Evolutionary conservation across 2,113 vertebrate genomes (phyloP).

Genomic region (Lutjanus erythropterus): DNA sequence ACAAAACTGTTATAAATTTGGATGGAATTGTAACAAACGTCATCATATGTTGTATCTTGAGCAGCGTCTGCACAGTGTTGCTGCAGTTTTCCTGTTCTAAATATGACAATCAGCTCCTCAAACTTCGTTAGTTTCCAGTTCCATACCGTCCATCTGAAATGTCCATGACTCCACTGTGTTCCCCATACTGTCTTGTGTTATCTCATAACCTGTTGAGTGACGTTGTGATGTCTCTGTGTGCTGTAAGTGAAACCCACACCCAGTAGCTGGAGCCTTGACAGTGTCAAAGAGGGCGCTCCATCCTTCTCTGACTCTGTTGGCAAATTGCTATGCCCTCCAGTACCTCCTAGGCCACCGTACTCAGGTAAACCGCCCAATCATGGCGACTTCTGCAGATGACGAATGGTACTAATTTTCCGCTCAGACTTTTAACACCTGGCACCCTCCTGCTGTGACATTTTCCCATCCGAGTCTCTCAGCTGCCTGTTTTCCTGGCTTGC

Average conservation of each 20-base stretch:
- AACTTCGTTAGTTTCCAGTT: not conserved
- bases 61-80: no score
- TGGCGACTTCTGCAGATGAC: not conserved
- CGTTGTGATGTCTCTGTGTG: constrained; percentile 71
- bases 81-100: not conserved
- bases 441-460: constrained; percentile 16
- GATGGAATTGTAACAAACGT: no score
- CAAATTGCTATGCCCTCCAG: constrained; percentile 92
- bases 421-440: constrained; percentile 67
- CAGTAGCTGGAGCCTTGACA: constrained; percentile 99
- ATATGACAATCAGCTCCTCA: not conserved
- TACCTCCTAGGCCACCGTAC: constrained; percentile 94
- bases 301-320: constrained; percentile 90
- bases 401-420: constrained; percentile 71
- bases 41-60: no score
- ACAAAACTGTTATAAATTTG: no score
- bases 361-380: constrained; percentile 86
- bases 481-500: constrained; percentile 26
- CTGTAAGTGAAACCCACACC: constrained; percentile 91
- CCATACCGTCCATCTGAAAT: constrained; percentile 2
- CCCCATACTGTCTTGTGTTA: constrained; percentile 40
- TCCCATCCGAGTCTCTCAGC: constrained; percentile 27
- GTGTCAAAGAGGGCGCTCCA: constrained; percentile 91
- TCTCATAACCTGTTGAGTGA: constrained; percentile 55
- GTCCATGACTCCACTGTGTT: constrained; percentile 19